phyloP scores from a whole-genome alignment of 2,113 vertebrate genomes.

The Plestiodon gilberti region DNA sequence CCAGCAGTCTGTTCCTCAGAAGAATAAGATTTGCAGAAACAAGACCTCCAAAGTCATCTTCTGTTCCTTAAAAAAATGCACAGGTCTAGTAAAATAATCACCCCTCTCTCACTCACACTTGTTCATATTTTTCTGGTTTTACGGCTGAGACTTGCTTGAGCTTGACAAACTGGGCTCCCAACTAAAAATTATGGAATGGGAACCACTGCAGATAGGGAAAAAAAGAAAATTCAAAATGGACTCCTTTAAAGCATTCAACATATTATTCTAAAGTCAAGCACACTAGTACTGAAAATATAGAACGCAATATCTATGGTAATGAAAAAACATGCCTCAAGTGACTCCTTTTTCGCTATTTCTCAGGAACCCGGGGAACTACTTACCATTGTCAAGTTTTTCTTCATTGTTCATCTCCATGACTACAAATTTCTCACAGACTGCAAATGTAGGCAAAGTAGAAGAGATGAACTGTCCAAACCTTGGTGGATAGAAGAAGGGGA shows the following conservation, averaged over 20 bases:
- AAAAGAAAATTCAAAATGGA: neutral
- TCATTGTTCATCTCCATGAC: slow-evolving; percentile 95
- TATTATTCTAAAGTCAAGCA: neutral
- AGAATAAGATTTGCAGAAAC: slow-evolving; percentile 94
- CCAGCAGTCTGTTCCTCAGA: slow-evolving; percentile 92
- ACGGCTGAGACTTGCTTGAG: too few species aligned
- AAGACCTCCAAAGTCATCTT: slow-evolving; percentile 94
- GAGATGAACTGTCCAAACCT: slow-evolving; percentile 98
- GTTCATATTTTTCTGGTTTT: too few species aligned
- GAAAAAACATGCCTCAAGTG: neutral
- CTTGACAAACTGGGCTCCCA: too few species aligned
- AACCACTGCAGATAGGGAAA: too few species aligned
- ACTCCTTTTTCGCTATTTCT: slow-evolving; percentile 15
- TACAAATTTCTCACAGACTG: slow-evolving; percentile 99
- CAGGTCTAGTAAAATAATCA: neutral
- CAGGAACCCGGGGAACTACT: slow-evolving; percentile 51
- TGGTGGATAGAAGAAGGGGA: slow-evolving; percentile 43
- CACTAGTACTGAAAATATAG: neutral
- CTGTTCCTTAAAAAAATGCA: slow-evolving; percentile 77
- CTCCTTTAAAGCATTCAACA: neutral
- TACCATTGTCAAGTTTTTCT: slow-evolving; percentile 92
- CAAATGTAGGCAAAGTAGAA: slow-evolving; percentile 95
- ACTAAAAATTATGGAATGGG: neutral
- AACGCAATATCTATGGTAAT: neutral
- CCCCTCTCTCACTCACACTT: neutral